Evolutionary conservation across 1,140 invertebrate species (phyloP), one percentile per base, ranked within the genome.

Genomic region (Zaprionus tsacasi): DNA sequence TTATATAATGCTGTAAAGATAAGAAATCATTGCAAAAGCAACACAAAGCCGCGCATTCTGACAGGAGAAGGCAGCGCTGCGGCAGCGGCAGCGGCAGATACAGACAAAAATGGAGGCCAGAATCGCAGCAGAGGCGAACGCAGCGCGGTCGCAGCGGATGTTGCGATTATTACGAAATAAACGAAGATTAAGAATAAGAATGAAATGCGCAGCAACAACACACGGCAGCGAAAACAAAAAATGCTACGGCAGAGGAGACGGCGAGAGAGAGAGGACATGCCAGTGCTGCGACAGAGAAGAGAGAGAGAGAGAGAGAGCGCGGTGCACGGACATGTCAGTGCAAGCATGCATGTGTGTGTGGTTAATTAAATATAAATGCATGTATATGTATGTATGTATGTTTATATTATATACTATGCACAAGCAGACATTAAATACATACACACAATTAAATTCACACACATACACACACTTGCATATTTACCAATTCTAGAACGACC

Each of bases 121-220:
- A 43, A 1, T 11, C 36, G 6, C 8, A 52, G 8, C 52, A 33
- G n/a, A 12, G 48, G 38, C 25, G 15, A 21, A 21, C 1, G 13
- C 13, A 59, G 17, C 6, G 27, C 77, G 48, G 55, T 83, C 72
- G 48, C 81, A 83, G 70, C 85, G 78, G 83, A 85, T 86, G 78
- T 85, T 85, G 81, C 82, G 82, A 85, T 85, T 89, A 89, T 88
- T 88, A 89, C 85, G 85, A 88, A 88, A 88, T 88, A 88, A 83
- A 83, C 81, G 85, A 82, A 74, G 79, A 87, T 83, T 72, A 87
- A 89, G 83, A 88, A 88, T 78, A 85, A 85, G 81, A 85, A 85
- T 70, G 30, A 65, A 76, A 66, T 71, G 55, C 55, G 61, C 69
- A 60, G 60, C 61, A 45, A 45, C 40, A 45, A 45, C 40, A 60